Base-by-base conservation (phyloP, 2,113 vertebrate species). In the Pseudorhombus dupliciocellatus region DNA sequence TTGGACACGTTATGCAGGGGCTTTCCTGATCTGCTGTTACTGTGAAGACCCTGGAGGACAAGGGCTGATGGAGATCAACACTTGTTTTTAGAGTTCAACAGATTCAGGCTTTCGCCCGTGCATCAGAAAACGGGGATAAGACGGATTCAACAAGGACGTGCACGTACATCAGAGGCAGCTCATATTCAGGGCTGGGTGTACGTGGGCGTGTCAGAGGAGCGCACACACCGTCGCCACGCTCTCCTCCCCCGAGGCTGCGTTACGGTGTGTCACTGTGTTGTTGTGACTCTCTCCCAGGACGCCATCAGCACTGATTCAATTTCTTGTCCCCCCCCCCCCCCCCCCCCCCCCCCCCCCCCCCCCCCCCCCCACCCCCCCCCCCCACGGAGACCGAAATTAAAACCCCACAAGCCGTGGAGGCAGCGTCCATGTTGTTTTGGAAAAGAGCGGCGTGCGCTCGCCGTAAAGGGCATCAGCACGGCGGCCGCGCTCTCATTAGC, bases 281-380 rank as follows among this genome's bases (percentile, higher is more conserved):
- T 60, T 79, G 79, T 54, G 40, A 59, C 40, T 69, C 77, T 53
- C 77, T 84, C 84, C 61, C 78, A 65, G 82, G 85, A 84, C 66
- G 67, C 75, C 75, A 68, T 79, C 80, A 77, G 79, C 82, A 9
- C 56, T 80, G 83, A 90, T 88, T 91, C 70, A 87, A 90, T 91
- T 89, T 84, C 72, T 72, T 1, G 31, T 16, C 50, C 51, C 28
- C 18, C 73, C 80, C 73, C 73, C 70, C 80, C 78, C 83, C 81
- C 75, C 70, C 80, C 78, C 83, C 81, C 75, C 70, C 80, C 78
- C 83, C 81, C 75, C n/a, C n/a, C 50, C 51, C 28, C 18, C 73
- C 80, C 73, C 73, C 50, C 51, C 28, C 18, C 73, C 80, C 73
- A 71, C 28, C 18, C 73, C 80, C 73, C 73, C 70, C 80, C 78